A percentile compares a stretch with the other conserved stretches of the same genome.
Conservation (phyloP, 2,797 vertebrate genomes). For the Macrochelys suwanniensis region DNA sequence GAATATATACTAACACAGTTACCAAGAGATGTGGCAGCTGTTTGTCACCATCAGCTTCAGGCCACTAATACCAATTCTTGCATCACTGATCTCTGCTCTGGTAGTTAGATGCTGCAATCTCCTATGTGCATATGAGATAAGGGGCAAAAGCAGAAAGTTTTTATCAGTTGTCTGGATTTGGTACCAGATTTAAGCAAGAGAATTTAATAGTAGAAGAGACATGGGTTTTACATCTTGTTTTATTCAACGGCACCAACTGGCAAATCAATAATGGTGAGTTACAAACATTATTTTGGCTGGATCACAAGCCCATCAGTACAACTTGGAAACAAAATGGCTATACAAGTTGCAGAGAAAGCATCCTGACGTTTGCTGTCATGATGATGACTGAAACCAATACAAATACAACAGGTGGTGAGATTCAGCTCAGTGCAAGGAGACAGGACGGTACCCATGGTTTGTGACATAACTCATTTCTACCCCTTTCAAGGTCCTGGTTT, state of each 20-base stretch:
- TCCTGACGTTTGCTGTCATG: constrained; percentile 74
- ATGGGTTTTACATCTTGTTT: constrained; percentile 64
- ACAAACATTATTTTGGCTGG: constrained; percentile 81
- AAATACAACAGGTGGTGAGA: constrained; percentile 70
- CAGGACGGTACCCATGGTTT: constrained; percentile 8
- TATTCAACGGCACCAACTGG: constrained; percentile 81
- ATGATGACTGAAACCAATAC: constrained; percentile 61
- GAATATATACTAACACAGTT: background rate
- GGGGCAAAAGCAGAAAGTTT: background rate
- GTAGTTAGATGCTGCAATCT: background rate
- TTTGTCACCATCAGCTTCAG: background rate
- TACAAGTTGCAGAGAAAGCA: constrained; percentile 67
- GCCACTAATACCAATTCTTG: background rate
- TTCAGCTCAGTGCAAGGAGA: constrained; percentile 69
- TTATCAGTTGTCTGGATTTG: background rate
- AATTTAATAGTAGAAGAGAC: background rate
- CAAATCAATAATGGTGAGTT: constrained; percentile 74
- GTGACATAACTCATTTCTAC: background rate
- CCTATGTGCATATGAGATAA: background rate
- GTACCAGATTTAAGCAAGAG: background rate
- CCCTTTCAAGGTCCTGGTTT: constrained; percentile 32
- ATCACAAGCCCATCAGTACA: constrained; percentile 79
- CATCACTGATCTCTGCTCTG: background rate
- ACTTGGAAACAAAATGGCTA: constrained; percentile 77
- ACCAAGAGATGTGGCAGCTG: background rate